These are phyloP conservation scores for Monochamus saltuarius DNA, from an alignment of 1,140 invertebrate species.

Conservation along the genomic window DNA sequence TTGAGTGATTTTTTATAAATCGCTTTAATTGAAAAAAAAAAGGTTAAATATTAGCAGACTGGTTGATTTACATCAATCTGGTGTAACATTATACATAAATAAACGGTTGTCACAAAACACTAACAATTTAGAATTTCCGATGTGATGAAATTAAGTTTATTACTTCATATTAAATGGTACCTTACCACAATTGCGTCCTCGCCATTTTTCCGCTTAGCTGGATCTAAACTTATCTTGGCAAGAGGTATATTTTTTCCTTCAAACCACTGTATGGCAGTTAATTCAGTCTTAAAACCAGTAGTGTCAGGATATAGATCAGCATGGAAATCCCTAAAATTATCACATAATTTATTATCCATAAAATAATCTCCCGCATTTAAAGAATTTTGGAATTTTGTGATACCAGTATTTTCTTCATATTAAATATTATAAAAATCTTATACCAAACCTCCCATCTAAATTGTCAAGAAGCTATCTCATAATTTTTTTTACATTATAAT, in stretches of 20 bases:
- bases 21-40: no score
- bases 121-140: no score
- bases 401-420: not conserved
- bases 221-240: constrained; percentile 79
- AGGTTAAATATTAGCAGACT: no score
- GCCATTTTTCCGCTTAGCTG: constrained; percentile 62
- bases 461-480: no score
- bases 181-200: constrained; percentile 64
- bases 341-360: constrained; percentile 17
- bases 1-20: constrained; percentile 11
- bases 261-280: constrained; percentile 77
- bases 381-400: not conserved
- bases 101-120: no score
- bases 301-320: constrained; percentile 91
- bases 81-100: no score
- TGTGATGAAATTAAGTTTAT: constrained; percentile 17
- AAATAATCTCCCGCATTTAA: not conserved
- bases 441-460: no score
- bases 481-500: no score
- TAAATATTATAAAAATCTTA: no score
- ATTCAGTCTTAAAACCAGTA: constrained; percentile 69
- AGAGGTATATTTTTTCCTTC: constrained; percentile 69
- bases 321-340: constrained; percentile 91
- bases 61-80: no score
- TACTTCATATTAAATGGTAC: constrained; percentile 10